Base-by-base conservation (phyloP, 1,140 invertebrate genomes). In the Heliconius congener region DNA sequence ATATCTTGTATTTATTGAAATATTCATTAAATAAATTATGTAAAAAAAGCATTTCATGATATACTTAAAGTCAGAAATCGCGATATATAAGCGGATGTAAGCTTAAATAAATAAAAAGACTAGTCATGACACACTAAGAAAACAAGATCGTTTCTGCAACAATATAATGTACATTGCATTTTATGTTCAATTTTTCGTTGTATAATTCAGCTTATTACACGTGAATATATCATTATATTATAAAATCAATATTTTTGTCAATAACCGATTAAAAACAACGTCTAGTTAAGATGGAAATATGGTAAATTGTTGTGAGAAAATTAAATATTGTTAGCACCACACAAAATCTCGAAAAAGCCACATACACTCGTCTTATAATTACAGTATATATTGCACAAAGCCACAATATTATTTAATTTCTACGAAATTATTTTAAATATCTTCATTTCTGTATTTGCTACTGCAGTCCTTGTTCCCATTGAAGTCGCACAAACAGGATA, bases 181-280 rank as follows among this genome's bases (percentile, higher is more conserved):
- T 66, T 5, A 66, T 30, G 27, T 27, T 1, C 0, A 27, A 66
- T 66, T 66, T 27, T 66, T 13, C 5, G 23, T 30, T 27, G 23
- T 66, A 11, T 66, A 66, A 16, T 9, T 27, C 11, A 66, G 27
- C 3, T 30, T 30, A 66, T n/a, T 66, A 66, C n/a, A 66, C 27
- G 3, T 4, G 27, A 30, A 27, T 66, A 66, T 66, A 30, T 13
- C 27, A 16, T 66, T 66, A 13, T 30, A 66, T 66, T 66, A 27
- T 30, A 66, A 74, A 78, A 83, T 83, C 81, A 81, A 81, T 82
- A 79, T 77, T 84, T 84, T 81, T 76, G 71, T 80, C 82, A 78
- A 81, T 74, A 74, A 71, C 46, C 50, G 74, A 80, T 80, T 81
- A 76, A 82, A 79, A 83, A 82, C 76, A 79, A 74, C 50, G 74